These are phyloP conservation scores for Stenchaetothrips biformis DNA, from an alignment of 2,888 invertebrate genomes.

Conservation along the genomic window DNA sequence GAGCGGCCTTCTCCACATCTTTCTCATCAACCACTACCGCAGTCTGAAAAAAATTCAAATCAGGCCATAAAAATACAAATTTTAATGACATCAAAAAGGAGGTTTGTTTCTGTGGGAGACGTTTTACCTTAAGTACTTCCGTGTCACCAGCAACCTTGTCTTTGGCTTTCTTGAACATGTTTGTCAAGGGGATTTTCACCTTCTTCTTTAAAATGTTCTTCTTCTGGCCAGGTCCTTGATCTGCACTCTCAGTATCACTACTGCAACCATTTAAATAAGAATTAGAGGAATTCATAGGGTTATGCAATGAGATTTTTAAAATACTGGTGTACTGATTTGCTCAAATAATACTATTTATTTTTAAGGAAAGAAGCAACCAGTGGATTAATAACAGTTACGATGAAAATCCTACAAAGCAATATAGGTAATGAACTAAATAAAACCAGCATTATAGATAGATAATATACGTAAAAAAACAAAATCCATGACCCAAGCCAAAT, in stretches of 20 bases:
- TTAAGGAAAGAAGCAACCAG: too few species aligned
- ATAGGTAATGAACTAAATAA: too few species aligned
- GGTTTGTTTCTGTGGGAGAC: too few species aligned
- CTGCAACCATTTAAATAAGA: not conserved
- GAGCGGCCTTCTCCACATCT: not conserved
- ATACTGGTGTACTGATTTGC: not conserved
- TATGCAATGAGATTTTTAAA: not conserved
- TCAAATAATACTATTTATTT: not conserved
- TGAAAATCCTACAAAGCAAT: too few species aligned
- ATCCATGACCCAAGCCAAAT: too few species aligned
- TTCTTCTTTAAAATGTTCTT: not conserved
- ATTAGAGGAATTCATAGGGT: not conserved
- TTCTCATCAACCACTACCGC: not conserved
- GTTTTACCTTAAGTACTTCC: not conserved
- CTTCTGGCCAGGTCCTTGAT: not conserved
- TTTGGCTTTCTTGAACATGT: constrained; percentile 16
- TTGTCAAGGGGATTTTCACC: not conserved
- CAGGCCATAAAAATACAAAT: too few species aligned
- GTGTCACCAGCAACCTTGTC: constrained; percentile 17
- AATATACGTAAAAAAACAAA: too few species aligned
- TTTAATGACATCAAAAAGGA: too few species aligned
- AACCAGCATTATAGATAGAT: too few species aligned
- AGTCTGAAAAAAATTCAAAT: not conserved
- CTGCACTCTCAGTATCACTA: constrained; percentile 5
- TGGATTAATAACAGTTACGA: too few species aligned